These are phyloP conservation scores for Lytechinus variegatus DNA, from an alignment of 35 echinoderm and acorn worm genomes.

Conservation along the genomic window DNA sequence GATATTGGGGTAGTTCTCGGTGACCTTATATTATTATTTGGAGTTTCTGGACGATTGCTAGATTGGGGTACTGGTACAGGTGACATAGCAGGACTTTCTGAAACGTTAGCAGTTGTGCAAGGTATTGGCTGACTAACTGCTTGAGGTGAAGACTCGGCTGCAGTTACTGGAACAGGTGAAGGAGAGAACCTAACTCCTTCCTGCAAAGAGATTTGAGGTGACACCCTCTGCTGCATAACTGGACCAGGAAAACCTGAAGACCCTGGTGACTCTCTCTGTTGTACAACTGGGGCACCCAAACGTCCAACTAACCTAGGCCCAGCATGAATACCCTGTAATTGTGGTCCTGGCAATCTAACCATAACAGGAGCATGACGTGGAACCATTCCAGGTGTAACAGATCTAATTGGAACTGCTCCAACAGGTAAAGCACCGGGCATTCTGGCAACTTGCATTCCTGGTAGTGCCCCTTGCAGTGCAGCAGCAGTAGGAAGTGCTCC, in stretches of 20 bases:
- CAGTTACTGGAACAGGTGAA: not conserved
- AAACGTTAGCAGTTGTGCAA: not conserved
- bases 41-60: conserved; percentile 24
- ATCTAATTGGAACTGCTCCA: conserved; percentile 28
- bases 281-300: not conserved
- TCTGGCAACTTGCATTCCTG: not conserved
- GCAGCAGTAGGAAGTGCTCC: conserved; percentile 9
- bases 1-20: conserved; percentile 15
- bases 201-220: not conserved
- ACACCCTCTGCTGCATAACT: not conserved
- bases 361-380: not conserved
- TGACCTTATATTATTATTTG: conserved; percentile 23
- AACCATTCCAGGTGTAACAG: conserved; percentile 31
- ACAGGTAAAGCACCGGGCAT: conserved; percentile 6
- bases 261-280: not conserved
- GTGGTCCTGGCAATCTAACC: not conserved
- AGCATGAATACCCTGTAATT: conserved; percentile 11
- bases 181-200: not conserved
- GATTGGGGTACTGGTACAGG: not conserved
- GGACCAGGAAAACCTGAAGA: not conserved
- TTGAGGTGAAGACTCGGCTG: not conserved
- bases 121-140: not conserved
- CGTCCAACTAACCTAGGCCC: not conserved
- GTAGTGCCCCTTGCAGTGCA: conserved; percentile 18
- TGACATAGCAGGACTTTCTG: not conserved